Evolutionary conservation across 2,888 invertebrate species (phyloP).

Genomic region (Aelia acuminata): DNA sequence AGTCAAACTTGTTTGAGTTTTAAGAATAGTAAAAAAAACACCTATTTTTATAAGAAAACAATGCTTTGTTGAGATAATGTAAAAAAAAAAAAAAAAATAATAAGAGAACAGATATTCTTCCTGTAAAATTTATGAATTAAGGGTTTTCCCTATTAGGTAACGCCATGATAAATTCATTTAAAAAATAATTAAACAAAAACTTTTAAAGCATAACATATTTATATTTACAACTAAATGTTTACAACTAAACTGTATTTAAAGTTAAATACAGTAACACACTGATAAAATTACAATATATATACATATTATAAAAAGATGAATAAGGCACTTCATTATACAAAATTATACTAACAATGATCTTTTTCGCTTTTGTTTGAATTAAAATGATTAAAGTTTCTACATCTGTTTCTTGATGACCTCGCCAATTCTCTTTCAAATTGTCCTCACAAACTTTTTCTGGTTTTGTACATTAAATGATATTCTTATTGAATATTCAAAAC

Average conservation of each 20-base stretch:
- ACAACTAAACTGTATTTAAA: background rate
- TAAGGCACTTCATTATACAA: background rate
- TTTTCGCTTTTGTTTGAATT: background rate
- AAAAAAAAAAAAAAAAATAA: too few relatives aligned
- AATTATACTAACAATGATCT: background rate
- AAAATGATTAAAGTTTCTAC: background rate
- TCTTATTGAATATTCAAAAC: background rate
- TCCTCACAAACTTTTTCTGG: background rate
- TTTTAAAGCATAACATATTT: background rate
- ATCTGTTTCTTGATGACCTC: background rate
- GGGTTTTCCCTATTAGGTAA: too few relatives aligned
- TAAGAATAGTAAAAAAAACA: too few relatives aligned
- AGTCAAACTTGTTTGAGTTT: too few relatives aligned
- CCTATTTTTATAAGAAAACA: too few relatives aligned
- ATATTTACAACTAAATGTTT: background rate
- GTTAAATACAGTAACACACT: background rate
- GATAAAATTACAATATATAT: slow-evolving; percentile 10
- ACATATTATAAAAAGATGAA: background rate
- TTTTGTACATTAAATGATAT: background rate
- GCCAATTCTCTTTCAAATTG: background rate
- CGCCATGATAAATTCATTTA: too few relatives aligned
- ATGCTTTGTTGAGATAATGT: too few relatives aligned
- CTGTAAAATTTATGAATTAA: too few relatives aligned
- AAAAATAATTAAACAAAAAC: background rate
- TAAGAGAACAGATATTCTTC: too few relatives aligned